Evolutionary conservation across 1,140 invertebrate genomes (phyloP), one percentile per base, ranked within the genome.

Genomic region (Stegodyphus dumicola): DNA sequence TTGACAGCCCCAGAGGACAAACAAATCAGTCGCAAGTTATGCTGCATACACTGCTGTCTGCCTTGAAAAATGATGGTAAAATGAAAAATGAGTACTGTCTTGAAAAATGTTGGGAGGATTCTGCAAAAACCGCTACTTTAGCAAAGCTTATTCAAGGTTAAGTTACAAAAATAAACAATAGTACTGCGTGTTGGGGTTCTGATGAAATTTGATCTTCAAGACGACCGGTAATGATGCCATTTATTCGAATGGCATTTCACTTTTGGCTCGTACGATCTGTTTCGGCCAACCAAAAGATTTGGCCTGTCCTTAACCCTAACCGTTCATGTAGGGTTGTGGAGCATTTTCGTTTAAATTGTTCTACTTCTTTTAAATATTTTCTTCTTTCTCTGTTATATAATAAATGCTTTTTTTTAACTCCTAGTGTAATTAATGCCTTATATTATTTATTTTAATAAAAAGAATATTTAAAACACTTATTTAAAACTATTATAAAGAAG

Each of bases 101-200:
- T 53, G 77, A 7, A 49, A 17, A 54, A 66, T 69, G 17, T 2
- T 69, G 17, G 66, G 2, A 65, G 64, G 65, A 33, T 79, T 79
- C 33, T 79, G 77, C 64, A 79, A 13, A 69, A 79, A 67, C 4
- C 65, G 18, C 64, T 79, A 69, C 15, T 54, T 79, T 79, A 13
- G 33, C 65, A 69, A 17, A 52, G 77, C 65, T 79, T 7, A 48
- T 69, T 18, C 10, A 0, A 79, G 64, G 49, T 79, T 67, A 65
- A 67, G 18, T 69, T 79, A 7, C 64, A 79, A 79, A 79, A 69
- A 66, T 33, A 10, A 52, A 69, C 64, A 79, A 48, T 79, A 79
- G 5, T 79, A 79, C 18, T 33, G 33, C 54, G 53, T 79, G 65
- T 48, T 67, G 77, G 77, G 65, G 13, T 51, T 69, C 17, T 79